Conservation (phyloP, 2,888 invertebrate genomes). For the Pollenia angustigena region DNA sequence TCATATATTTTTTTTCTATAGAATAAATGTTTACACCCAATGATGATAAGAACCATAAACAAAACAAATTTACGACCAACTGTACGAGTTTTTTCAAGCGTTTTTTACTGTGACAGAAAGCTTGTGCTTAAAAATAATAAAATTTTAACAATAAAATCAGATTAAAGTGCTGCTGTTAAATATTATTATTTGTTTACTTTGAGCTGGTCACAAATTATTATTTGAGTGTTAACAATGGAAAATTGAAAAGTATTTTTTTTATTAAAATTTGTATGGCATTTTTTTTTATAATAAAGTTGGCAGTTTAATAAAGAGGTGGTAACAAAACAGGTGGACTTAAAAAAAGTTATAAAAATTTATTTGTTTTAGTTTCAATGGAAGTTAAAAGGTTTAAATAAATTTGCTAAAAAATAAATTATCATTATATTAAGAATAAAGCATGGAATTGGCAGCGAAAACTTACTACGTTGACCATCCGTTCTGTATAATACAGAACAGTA, state of each 20-base stretch:
- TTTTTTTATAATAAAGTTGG: slow-evolving; percentile 19
- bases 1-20: too few relatives aligned
- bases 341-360: not conserved
- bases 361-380: not conserved
- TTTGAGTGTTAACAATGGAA: not conserved
- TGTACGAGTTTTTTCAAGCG: not conserved
- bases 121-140: not conserved
- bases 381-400: not conserved
- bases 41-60: not conserved
- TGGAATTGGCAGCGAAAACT: too few relatives aligned
- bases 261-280: not conserved
- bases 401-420: not conserved
- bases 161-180: slow-evolving; percentile 1
- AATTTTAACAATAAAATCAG: slow-evolving; percentile 8
- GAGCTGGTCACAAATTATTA: not conserved
- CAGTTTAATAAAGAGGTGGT: not conserved
- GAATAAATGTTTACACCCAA: not conserved
- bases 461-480: too few relatives aligned
- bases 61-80: not conserved
- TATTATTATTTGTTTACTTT: not conserved
- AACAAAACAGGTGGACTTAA: not conserved
- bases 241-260: not conserved
- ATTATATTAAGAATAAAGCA: not conserved
- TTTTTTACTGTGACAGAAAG: not conserved
- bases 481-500: too few relatives aligned